Evolutionary conservation across 2,797 vertebrate genomes (phyloP), one percentile per base, ranked within the genome.

Genomic region (Knipowitschia caucasica): DNA sequence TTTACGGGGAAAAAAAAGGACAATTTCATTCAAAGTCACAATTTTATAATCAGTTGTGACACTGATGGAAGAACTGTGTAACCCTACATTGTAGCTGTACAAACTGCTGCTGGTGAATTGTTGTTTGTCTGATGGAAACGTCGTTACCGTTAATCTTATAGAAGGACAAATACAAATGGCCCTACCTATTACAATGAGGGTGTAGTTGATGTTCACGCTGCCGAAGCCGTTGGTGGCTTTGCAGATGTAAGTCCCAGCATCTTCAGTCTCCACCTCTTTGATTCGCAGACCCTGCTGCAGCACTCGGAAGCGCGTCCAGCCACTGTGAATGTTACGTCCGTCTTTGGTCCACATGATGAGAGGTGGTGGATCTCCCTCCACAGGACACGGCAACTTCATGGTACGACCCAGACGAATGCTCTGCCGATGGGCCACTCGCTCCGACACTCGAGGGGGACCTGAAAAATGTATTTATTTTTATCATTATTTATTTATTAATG

Each of bases 211-310:
- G 24, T 93, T 96, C 77, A 94, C 92, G 65, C 96, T 99, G 39
- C 97, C 97, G 0, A 99, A 99, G 72, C 97, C 97, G 0, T 99
- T 99, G 61, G 96, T 98, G 69, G 97, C 97, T 84, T 98, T 98
- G 85, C 97, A 99, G 71, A 98, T 92, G 47, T 98, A 99, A 3
- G 91, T 94, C 2, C 97, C 97, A 0, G 95, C 92, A 0, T 99
- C 96, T 7, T 93, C 96, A 0, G 88, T 87, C 75, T 99, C 96
- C 71, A 99, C 95, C 38, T 94, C 94, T 81, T 98, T 99, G 83
- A 99, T 95, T 58, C 94, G 95, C 74, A 99, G 86, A 11, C 93
- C 94, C 64, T 94, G 93, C 21, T 92, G 93, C 24, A 95, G 91
- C 64, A 96, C 91, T 0, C 94, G 89, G 84, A 99, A 98, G 62